phyloP scores from a whole-genome alignment of 2,797 vertebrate genomes.

The Malacoraja senta region DNA sequence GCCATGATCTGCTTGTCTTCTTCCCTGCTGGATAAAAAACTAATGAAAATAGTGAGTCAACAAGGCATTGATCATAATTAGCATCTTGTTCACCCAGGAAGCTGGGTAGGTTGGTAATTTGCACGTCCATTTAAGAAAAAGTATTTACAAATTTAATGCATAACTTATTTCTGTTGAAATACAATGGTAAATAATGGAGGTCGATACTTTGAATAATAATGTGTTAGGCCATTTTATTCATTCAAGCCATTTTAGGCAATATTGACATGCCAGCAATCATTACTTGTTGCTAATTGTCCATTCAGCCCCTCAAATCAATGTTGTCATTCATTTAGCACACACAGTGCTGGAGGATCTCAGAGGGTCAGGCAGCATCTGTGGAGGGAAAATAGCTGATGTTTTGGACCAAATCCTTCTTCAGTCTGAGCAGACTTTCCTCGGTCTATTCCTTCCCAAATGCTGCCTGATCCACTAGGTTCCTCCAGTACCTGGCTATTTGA shows the following conservation, averaged over 20 bases:
- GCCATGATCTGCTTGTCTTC: neutral
- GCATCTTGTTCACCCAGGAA: neutral
- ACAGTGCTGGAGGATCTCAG: too few relatives aligned
- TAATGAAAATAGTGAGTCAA: neutral
- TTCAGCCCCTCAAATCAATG: neutral
- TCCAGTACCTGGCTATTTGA: too few relatives aligned
- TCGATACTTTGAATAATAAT: neutral
- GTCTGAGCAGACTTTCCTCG: too few relatives aligned
- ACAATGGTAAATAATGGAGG: neutral
- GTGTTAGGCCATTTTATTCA: neutral
- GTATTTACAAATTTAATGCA: neutral
- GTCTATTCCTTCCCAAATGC: too few relatives aligned
- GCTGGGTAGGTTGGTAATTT: neutral
- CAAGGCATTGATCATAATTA: slow-evolving; percentile 4
- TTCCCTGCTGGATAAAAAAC: neutral
- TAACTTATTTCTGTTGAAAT: neutral
- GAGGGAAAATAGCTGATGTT: too few relatives aligned
- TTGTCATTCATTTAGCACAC: neutral
- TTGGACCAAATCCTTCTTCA: too few relatives aligned
- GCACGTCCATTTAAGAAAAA: neutral
- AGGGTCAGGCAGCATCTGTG: too few relatives aligned
- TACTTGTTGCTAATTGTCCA: neutral
- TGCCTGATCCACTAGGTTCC: too few relatives aligned
- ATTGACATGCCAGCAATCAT: too few relatives aligned
- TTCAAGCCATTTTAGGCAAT: too few relatives aligned